Evolutionary conservation across 2,113 vertebrate genomes (phyloP).

Genomic region (Solea senegalensis): DNA sequence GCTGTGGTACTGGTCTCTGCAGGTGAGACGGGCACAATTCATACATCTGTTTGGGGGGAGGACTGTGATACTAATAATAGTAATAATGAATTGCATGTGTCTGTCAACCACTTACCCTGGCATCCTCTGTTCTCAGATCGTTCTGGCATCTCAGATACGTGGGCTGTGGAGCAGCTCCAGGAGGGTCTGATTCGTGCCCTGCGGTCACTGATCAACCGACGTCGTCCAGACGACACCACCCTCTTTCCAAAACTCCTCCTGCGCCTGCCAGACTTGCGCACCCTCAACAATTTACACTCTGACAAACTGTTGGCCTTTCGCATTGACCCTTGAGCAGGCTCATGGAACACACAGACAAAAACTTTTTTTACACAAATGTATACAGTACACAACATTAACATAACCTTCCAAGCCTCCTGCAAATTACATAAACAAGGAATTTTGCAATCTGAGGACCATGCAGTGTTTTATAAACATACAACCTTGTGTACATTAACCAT

Average conservation of each 20-base stretch:
- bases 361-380: constrained; percentile 29
- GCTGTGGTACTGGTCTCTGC: constrained; percentile 85
- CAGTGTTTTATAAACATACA: constrained; percentile 40
- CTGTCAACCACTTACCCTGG: constrained; percentile 22
- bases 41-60: neutral
- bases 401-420: constrained; percentile 45
- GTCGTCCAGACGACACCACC: constrained; percentile 74
- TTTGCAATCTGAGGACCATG: constrained; percentile 46
- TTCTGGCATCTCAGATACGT: constrained; percentile 75
- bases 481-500: constrained; percentile 39
- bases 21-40: constrained; percentile 66
- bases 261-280: constrained; percentile 82
- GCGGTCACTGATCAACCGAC: constrained; percentile 77
- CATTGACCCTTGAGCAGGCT: constrained; percentile 75
- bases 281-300: constrained; percentile 84
- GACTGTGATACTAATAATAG: neutral
- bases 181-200: constrained; percentile 81
- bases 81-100: constrained; percentile 2
- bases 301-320: constrained; percentile 85
- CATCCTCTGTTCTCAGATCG: constrained; percentile 66
- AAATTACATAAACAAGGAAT: constrained; percentile 35
- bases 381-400: constrained; percentile 1
- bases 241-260: constrained; percentile 83
- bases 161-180: constrained; percentile 83
- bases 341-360: neutral